Base-by-base conservation (phyloP, 2,888 invertebrate species). In the Eudasyphora cyanicolor region DNA sequence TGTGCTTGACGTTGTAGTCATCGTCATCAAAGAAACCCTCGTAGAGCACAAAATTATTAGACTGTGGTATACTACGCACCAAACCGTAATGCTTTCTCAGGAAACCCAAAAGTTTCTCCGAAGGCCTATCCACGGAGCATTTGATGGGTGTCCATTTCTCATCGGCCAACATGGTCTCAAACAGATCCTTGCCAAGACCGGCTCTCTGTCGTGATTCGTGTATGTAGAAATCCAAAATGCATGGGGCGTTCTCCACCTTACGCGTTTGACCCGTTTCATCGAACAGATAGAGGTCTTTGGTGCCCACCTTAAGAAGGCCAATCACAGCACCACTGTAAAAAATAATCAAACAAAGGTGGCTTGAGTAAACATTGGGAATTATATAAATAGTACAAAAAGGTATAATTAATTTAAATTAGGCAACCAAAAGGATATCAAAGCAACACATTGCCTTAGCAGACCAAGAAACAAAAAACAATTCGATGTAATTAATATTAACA, bases 171-270 rank as follows among this genome's bases (percentile, higher is more conserved):
- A 99, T 98, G 88, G 95, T 93, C 86, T 98, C 97, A 92, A 97
- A 98, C 14, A 99, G 93, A 81, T 93, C 92, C 88, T 95, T 96
- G 2, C 99, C 99, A 89, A 95, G 94, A 2, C 99, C 99, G 90
- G 94, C 94, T 76, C 98, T 95, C 92, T 98, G 98, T 64, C 95
- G 94, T 2, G 96, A 94, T 90, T 96, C 96, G 89, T 97, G 94
- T 27, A 99, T 95, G 92, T 96, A 99, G 93, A 99, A 99, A 92
- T 99, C 99, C 69, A 99, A 94, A 78, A 99, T 94, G 91, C 98
- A 98, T 14, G 97, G 93, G 0, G 98, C 96, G 86, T 96, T 94
- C 86, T 96, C 94, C 79, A 96, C 93, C 91, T 98, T 97, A 90
- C 95, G 95, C 86, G 96, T 95, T 69, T 93, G 93, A 17, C 95